Evolutionary conservation across 1,140 invertebrate genomes (phyloP).

Genomic region (Pemphigus obesinymphae): DNA sequence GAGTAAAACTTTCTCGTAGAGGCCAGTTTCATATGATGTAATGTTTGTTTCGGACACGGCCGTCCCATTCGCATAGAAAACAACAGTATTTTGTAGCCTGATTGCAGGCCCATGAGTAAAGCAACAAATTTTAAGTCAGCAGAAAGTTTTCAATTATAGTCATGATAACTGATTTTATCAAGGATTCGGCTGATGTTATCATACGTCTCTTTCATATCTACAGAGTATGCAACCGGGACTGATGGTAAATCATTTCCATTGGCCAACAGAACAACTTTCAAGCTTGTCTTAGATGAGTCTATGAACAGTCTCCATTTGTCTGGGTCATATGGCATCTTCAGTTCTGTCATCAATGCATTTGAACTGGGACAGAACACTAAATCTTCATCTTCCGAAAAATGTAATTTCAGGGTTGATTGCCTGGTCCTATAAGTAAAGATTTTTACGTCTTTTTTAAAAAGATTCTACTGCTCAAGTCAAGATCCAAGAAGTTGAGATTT

Average conservation of each 20-base stretch:
- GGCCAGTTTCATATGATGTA: conserved; percentile 49
- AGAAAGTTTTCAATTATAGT: conserved; percentile 34
- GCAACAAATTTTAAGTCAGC: conserved; percentile 41
- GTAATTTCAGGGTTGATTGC: background rate
- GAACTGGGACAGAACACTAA: background rate
- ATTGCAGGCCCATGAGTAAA: conserved; percentile 47
- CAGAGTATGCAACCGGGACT: conserved; percentile 20
- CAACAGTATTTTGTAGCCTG: conserved; percentile 52
- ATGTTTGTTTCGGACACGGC: conserved; percentile 49
- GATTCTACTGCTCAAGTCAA: too few species aligned
- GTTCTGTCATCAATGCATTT: background rate
- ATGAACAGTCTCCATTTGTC: conserved; percentile 43
- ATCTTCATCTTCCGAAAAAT: background rate
- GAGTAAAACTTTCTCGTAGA: conserved; percentile 45
- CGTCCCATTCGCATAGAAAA: too few species aligned
- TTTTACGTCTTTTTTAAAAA: too few species aligned
- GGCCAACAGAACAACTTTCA: conserved; percentile 41
- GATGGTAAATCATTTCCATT: conserved; percentile 34
- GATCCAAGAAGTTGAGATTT: too few species aligned
- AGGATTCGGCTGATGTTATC: conserved; percentile 10
- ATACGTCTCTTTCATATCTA: conserved; percentile 30
- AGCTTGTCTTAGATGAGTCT: conserved; percentile 40
- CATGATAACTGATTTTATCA: background rate
- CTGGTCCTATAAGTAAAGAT: too few species aligned
- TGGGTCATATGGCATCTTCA: background rate